Conservation (phyloP, 1,140 invertebrate genomes). For the Macrobrachium rosenbergii region DNA sequence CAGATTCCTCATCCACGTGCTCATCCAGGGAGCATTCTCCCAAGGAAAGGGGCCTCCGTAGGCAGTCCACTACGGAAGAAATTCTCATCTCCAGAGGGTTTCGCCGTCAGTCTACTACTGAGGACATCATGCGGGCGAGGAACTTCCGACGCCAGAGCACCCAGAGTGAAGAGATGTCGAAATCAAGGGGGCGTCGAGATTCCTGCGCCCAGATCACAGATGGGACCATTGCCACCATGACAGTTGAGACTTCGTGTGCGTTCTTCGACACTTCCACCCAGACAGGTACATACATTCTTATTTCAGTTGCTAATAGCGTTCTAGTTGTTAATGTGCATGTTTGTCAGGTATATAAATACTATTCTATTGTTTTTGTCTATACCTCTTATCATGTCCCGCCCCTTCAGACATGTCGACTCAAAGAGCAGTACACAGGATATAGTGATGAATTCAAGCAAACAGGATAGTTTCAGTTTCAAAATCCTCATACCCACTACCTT, state of each 20-base stretch:
- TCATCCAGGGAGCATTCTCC: constrained; percentile 76
- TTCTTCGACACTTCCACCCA: constrained; percentile 94
- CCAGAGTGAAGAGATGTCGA: constrained; percentile 69
- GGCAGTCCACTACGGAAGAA: constrained; percentile 92
- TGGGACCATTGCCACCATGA: constrained; percentile 92
- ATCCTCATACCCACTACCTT: no score
- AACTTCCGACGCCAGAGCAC: constrained; percentile 81
- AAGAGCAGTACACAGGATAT: no score
- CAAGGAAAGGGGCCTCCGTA: constrained; percentile 70
- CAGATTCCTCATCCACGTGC: constrained; percentile 81
- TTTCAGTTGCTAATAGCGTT: no score
- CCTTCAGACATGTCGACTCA: neutral
- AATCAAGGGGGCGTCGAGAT: constrained; percentile 84
- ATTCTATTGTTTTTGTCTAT: no score
- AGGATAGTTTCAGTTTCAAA: no score
- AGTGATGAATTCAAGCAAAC: neutral
- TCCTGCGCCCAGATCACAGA: constrained; percentile 91
- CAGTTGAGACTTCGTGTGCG: constrained; percentile 90
- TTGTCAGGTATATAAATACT: no score
- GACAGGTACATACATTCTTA: constrained; percentile 79
- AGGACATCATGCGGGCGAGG: constrained; percentile 91
- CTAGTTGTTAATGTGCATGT: no score
- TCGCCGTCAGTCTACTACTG: constrained; percentile 88
- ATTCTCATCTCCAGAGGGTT: constrained; percentile 91
- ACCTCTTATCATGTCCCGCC: no score